phyloP scores from a whole-genome alignment of 2,113 vertebrate genomes.

The Xiphophorus couchianus region DNA sequence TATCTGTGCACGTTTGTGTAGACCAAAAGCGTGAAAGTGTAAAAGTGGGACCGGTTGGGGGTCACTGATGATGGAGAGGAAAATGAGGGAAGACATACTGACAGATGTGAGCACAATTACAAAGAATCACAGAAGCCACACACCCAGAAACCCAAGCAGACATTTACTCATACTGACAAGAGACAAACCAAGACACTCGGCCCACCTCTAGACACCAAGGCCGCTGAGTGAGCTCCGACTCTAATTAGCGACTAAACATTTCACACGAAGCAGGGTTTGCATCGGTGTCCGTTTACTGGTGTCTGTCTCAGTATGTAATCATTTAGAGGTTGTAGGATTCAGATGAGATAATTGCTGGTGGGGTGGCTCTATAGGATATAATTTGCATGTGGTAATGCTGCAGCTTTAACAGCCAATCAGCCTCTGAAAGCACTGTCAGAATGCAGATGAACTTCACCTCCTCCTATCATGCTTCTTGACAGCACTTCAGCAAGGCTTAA shows the following conservation, averaged over 20 bases:
- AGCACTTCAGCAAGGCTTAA: slow-evolving; percentile 15
- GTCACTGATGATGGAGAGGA: slow-evolving; percentile 36
- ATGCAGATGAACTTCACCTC: slow-evolving; percentile 40
- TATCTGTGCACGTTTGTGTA: slow-evolving; percentile 1
- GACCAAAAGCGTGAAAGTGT: slow-evolving; percentile 31
- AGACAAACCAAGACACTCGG: slow-evolving; percentile 6
- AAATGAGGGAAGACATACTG: slow-evolving; percentile 38
- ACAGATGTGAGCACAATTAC: slow-evolving; percentile 17
- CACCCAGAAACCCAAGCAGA: slow-evolving; percentile 19
- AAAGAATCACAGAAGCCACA: slow-evolving; percentile 6
- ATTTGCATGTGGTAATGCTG: slow-evolving; percentile 55
- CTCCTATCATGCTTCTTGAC: slow-evolving; percentile 4
- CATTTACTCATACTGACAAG: slow-evolving; percentile 6
- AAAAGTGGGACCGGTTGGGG: slow-evolving; percentile 38
- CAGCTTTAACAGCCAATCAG: slow-evolving; percentile 49
- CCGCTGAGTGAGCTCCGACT: slow-evolving; percentile 14
- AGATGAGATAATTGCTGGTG: neutral
- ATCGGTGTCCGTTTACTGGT: slow-evolving; percentile 4
- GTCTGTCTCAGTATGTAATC: slow-evolving; percentile 20
- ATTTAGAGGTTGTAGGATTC: slow-evolving; percentile 34
- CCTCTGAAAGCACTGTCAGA: slow-evolving; percentile 20
- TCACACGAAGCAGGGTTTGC: slow-evolving; percentile 2
- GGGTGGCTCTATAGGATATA: slow-evolving; percentile 12
- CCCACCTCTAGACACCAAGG: slow-evolving; percentile 25
- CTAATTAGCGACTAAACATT: slow-evolving; percentile 29